Evolutionary conservation across 1,140 invertebrate genomes (phyloP), one percentile per base, ranked within the genome.

Genomic region (Calephelis nemesis): DNA sequence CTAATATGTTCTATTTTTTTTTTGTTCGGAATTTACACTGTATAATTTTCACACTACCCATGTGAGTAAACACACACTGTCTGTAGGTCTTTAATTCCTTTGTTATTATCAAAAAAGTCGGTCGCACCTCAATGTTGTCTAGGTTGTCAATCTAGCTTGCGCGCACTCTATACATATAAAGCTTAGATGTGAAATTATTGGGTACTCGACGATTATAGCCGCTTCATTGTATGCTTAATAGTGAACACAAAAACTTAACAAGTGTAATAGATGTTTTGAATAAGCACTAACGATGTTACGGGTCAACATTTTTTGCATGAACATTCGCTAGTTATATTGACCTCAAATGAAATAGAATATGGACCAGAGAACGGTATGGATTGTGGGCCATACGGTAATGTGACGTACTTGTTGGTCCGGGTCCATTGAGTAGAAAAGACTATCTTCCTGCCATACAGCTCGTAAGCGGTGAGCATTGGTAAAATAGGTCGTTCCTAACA

Each of bases 221-320:
- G 52, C 52, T 30, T 58, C 19, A 30, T 58, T 58, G 52, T 58
- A 58, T 58, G 52, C 52, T 58, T 58, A 58, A 58, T 58, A 58
- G 19, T 30, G 52, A 58, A 58, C 30, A 58, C 52, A 58, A 58
- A 58, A 58, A 58, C 52, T 58, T 58, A 39, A 58, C 19, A 58
- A 58, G 52, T 58, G 15, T 58, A 58, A 58, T 58, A 58, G 52
- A 58, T 58, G 52, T 58, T 58, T 58, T 58, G 52, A 58, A 58
- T 58, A 30, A 30, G 52, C 52, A 30, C 9, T 58, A 58, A 58
- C 52, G 52, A 58, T 15, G 52, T 58, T 58, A 58, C 52, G 13
- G 52, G 52, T 58, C 52, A 58, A 58, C 42, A 7, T 58, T 58
- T 58, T 58, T 58, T 58, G 52, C 52, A 39, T 11, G 19, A 30